Evolutionary conservation across 2,797 vertebrate species (phyloP).

Genomic region (Acridotheres tristis): DNA sequence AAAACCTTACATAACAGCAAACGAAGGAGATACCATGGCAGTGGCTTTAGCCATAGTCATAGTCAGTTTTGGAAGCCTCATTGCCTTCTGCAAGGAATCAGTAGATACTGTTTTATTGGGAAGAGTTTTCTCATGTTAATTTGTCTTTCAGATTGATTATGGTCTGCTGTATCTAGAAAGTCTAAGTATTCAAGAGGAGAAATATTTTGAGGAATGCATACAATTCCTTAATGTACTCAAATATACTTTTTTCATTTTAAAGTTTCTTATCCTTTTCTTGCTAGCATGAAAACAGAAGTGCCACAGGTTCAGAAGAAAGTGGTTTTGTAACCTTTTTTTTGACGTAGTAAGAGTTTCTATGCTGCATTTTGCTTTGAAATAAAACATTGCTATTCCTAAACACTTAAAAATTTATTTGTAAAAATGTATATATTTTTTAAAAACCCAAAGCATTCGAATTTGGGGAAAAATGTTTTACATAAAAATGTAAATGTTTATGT

Average conservation of each 20-base stretch:
- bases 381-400: not conserved
- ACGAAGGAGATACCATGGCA: not conserved
- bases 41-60: not conserved
- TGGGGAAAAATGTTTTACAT: not conserved
- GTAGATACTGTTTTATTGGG: not conserved
- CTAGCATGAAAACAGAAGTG: not conserved
- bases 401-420: not conserved
- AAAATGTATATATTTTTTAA: not conserved
- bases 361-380: not conserved
- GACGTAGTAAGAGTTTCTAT: not conserved
- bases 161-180: not conserved
- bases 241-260: not conserved
- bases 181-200: not conserved
- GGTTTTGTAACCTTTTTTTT: not conserved
- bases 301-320: not conserved
- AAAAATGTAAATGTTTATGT: not conserved
- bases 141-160: not conserved
- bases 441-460: not conserved
- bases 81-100: not conserved
- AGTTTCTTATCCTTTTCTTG: not conserved
- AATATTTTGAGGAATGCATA: not conserved
- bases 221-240: not conserved
- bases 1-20: not conserved
- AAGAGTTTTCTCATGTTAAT: not conserved
- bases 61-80: not conserved